Evolutionary conservation across 1,140 invertebrate genomes (phyloP).

Genomic region (Sinonovacula constricta): DNA sequence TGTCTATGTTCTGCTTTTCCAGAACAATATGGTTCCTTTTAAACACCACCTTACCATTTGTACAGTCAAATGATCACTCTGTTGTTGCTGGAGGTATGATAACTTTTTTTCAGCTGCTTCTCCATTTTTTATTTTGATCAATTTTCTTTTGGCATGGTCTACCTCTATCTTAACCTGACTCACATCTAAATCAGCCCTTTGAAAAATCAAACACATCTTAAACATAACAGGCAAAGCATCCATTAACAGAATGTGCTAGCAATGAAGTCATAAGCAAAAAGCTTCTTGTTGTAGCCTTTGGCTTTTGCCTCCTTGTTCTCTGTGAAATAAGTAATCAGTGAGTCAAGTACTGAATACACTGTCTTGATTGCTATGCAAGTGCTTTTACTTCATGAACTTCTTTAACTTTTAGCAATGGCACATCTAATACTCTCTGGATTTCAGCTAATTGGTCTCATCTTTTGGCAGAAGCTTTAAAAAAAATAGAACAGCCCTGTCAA

Average conservation of each 20-base stretch:
- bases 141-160: not conserved
- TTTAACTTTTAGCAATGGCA: not conserved
- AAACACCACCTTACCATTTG: slow-evolving; percentile 9
- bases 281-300: not conserved
- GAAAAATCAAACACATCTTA: not conserved
- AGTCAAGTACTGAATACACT: not conserved
- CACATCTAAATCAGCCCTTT: not conserved
- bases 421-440: not conserved
- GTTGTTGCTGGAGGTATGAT: not conserved
- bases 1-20: slow-evolving; percentile 16
- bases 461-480: not conserved
- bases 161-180: not conserved
- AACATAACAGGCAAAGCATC: not conserved
- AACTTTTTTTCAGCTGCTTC: not conserved
- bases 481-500: not conserved
- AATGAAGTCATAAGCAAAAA: not conserved
- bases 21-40: slow-evolving; percentile 19
- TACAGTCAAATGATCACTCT: not conserved
- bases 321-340: not conserved
- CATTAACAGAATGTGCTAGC: not conserved
- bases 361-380: not conserved
- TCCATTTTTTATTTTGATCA: not conserved
- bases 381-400: not conserved
- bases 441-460: not conserved
- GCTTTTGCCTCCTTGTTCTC: not conserved